These are phyloP conservation scores for Drosophila repletoides DNA, from an alignment of 1,140 invertebrate genomes.

Conservation along the genomic window DNA sequence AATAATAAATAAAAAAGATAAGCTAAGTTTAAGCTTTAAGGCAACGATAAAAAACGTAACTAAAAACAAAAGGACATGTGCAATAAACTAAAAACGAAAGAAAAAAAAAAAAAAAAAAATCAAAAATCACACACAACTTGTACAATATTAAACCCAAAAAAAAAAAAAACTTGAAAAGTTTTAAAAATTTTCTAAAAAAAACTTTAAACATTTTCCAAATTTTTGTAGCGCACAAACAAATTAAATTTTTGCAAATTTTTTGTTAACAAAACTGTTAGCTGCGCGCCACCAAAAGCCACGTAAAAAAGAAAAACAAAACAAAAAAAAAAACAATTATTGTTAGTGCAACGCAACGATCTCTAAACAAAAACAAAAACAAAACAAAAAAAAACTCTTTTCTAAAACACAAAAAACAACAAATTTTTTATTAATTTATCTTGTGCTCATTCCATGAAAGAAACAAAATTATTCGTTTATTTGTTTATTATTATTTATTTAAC, in stretches of 20 bases:
- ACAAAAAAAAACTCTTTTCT: constrained; percentile 46
- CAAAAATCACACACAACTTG: constrained; percentile 1
- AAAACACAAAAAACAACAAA: constrained; percentile 56
- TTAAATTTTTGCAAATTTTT: constrained; percentile 13
- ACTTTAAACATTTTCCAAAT: not conserved
- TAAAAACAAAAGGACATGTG: constrained; percentile 31
- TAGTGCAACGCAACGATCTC: constrained; percentile 76
- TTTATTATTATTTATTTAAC: constrained; percentile 60
- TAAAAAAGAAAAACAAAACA: constrained; percentile 31
- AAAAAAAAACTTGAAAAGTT: not conserved
- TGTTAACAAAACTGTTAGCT: constrained; percentile 39
- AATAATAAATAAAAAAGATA: too few species aligned
- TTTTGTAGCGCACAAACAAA: constrained; percentile 27
- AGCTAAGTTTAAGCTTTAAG: constrained; percentile 31
- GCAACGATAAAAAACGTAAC: constrained; percentile 19
- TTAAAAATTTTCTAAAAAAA: not conserved
- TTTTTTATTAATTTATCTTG: constrained; percentile 74
- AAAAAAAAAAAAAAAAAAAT: constrained; percentile 7
- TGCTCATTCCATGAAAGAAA: constrained; percentile 73
- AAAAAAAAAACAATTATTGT: constrained; percentile 57
- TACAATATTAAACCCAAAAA: constrained; percentile 26
- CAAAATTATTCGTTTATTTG: constrained; percentile 40
- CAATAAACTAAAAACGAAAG: constrained; percentile 31
- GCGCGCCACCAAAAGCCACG: constrained; percentile 63
- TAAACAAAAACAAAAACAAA: constrained; percentile 34